Conservation (phyloP, 2,797 vertebrate genomes). For the Limnodromus scolopaceus region DNA sequence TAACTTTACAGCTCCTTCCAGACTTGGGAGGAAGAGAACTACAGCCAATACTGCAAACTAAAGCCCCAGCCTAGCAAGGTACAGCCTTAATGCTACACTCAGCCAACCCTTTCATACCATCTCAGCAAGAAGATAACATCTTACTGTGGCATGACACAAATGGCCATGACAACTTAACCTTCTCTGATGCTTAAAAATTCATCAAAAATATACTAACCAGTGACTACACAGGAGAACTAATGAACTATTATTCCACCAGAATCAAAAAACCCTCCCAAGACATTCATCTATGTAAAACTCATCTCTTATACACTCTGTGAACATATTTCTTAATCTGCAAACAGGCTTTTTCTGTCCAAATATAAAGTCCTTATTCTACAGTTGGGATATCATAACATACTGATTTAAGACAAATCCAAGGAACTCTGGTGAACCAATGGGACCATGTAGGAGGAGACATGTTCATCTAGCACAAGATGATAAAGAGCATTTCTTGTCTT, state of each 20-base stretch:
- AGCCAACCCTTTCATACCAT: neutral
- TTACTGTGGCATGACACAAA: neutral
- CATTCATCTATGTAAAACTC: neutral
- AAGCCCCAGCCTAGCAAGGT: neutral
- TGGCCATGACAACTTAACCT: neutral
- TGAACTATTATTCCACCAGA: neutral
- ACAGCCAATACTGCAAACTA: neutral
- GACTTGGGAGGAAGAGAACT: neutral
- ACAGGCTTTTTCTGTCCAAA: neutral
- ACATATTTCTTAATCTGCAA: neutral
- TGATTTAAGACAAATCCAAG: neutral
- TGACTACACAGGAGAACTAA: neutral
- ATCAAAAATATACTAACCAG: neutral
- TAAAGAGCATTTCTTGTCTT: neutral
- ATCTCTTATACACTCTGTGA: neutral
- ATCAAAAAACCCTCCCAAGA: rapidly evolving
- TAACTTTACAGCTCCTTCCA: neutral
- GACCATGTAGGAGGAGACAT: neutral
- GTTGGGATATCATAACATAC: neutral
- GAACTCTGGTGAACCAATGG: neutral
- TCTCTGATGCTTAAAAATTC: neutral
- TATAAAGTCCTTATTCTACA: neutral
- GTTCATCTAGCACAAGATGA: neutral
- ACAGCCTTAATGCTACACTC: neutral
- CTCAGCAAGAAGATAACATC: neutral